Conservation (phyloP, 1,140 invertebrate species). For the Alviniconcha marisindica region DNA sequence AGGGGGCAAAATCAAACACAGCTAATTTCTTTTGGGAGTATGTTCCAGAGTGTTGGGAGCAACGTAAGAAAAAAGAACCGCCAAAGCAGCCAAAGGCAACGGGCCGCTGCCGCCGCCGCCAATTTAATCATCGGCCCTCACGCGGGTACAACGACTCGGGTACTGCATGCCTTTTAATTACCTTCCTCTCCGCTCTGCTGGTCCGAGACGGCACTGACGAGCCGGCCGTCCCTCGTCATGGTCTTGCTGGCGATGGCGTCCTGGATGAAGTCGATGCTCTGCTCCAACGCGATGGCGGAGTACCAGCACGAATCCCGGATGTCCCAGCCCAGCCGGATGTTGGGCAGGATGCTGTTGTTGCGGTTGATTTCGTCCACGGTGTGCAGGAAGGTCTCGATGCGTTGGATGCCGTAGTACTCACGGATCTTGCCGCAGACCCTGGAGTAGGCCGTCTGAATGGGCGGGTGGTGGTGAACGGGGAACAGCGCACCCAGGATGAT, state of each 20-base stretch:
- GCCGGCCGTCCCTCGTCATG: constrained; percentile 26
- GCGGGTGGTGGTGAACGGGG: constrained; percentile 84
- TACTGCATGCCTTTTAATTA: too few relatives aligned
- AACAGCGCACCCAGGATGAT: constrained; percentile 85
- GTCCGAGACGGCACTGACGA: constrained; percentile 23
- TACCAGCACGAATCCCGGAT: constrained; percentile 90
- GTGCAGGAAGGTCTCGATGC: constrained; percentile 83
- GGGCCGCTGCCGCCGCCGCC: too few relatives aligned
- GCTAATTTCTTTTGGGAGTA: too few relatives aligned
- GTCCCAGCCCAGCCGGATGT: constrained; percentile 85
- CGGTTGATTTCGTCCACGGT: constrained; percentile 80
- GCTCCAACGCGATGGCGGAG: constrained; percentile 86
- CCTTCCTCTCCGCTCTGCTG: neutral
- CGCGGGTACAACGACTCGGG: too few relatives aligned
- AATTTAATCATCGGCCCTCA: too few relatives aligned
- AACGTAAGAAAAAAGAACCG: too few relatives aligned
- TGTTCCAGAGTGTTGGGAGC: too few relatives aligned
- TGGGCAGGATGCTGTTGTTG: constrained; percentile 76
- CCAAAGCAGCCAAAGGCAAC: too few relatives aligned
- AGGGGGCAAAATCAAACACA: too few relatives aligned
- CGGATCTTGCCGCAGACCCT: constrained; percentile 75
- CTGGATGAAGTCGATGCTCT: constrained; percentile 85
- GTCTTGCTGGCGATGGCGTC: constrained; percentile 79
- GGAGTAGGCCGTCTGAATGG: constrained; percentile 62
- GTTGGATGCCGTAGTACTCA: constrained; percentile 88